A percentile compares a stretch with the other conserved stretches of the same genome.
phyloP scores from a whole-genome alignment of 2,797 vertebrate species.

The Eulemur albifrons region DNA sequence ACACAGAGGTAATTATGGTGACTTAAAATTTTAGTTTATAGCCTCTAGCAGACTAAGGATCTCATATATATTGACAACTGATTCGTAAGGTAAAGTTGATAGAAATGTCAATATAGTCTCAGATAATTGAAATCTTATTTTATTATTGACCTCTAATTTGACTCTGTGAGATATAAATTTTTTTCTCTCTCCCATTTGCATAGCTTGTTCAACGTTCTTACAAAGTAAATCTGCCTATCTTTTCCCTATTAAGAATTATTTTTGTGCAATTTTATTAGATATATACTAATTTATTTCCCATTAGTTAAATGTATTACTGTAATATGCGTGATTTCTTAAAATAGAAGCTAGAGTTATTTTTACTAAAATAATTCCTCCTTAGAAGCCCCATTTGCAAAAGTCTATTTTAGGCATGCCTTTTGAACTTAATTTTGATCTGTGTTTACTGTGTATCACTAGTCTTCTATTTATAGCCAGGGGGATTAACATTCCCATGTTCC shows the following conservation, averaged over 20 bases:
- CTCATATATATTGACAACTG: not conserved
- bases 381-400: conserved; percentile 65
- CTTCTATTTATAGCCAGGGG: conserved; percentile 71
- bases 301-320: conserved; percentile 56
- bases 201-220: conserved; percentile 19
- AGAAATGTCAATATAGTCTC: not conserved
- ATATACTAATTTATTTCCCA: conserved; percentile 44
- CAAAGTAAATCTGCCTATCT: not conserved
- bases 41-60: not conserved
- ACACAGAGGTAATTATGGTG: not conserved
- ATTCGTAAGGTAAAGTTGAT: not conserved
- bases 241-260: conserved; percentile 22
- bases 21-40: not conserved
- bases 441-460: conserved; percentile 72
- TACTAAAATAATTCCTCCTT: conserved; percentile 62
- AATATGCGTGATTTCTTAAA: conserved; percentile 58
- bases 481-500: conserved; percentile 75
- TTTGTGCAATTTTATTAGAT: conserved; percentile 28
- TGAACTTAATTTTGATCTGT: conserved; percentile 75
- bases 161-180: not conserved
- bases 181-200: not conserved
- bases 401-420: conserved; percentile 68
- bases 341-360: conserved; percentile 61
- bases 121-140: conserved; percentile 33
- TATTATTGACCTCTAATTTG: conserved; percentile 10